phyloP scores from a whole-genome alignment of 2,113 vertebrate genomes.

The Percopsis transmontana region DNA sequence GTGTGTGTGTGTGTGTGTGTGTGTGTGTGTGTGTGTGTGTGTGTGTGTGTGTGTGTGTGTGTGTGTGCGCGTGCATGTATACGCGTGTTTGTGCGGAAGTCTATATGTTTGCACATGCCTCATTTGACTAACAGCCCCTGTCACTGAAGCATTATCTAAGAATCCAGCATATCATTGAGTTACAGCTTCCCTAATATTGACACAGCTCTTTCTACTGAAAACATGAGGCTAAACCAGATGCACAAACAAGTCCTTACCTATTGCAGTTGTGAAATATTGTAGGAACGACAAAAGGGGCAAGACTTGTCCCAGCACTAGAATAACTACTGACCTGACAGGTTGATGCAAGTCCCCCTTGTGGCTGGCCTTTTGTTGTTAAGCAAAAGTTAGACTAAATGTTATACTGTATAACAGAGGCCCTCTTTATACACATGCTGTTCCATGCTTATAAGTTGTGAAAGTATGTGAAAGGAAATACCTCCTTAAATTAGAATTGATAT shows the following conservation, averaged over 20 bases:
- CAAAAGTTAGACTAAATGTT: no score
- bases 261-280: conserved; percentile 46
- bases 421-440: no score
- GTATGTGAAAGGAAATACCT: no score
- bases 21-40: not conserved
- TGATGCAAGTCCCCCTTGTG: no score
- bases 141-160: conserved; percentile 39
- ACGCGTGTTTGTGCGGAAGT: conserved; percentile 26
- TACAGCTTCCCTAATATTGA: conserved; percentile 63
- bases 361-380: no score
- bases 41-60: not conserved
- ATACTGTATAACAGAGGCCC: no score
- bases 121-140: conserved; percentile 39
- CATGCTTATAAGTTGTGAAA: no score
- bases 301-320: no score
- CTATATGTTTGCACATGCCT: conserved; percentile 32
- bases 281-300: conserved; percentile 1
- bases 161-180: conserved; percentile 46
- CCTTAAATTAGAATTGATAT: no score
- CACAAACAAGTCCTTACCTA: conserved; percentile 45
- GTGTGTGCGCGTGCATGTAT: not conserved
- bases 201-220: conserved; percentile 47
- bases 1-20: not conserved
- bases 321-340: no score
- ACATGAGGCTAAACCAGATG: not conserved